Base-by-base conservation (phyloP, 2,888 invertebrate species). In the Cantharis nigra region DNA sequence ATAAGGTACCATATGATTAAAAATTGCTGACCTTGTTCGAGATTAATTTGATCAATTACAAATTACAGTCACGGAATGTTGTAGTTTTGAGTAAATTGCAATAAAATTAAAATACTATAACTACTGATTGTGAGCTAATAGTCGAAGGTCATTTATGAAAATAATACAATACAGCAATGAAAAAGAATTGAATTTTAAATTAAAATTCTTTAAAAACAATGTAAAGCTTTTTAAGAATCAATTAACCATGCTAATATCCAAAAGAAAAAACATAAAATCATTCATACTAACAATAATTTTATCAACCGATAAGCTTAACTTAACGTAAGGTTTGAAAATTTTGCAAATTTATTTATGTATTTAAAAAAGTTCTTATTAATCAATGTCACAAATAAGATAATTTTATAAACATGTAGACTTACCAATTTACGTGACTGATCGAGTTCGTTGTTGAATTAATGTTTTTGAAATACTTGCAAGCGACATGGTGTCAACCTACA, bases 351-450 rank as follows among this genome's bases (percentile, higher is more conserved):
- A 49, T 49, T 49, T 49, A 49, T 49, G 2, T 49, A 49, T 49
- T 49, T 49, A 49, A 49, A 49, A 13, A 49, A 49, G 33, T 33
- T 33, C 5, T n/a, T 5, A 33, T 13, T 4, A 33, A n/a, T 49
- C 49, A 7, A 2, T 7, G 49, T 49, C 49, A 49, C n/a, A n/a
- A 49, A 30, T 67, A 73, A 28, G 11, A 13, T 5, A 26, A 63
- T 28, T 71, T 28, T 49, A n/a, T 49, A 49, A 49, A n/a, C n/a
- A 49, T 7, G n/a, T n/a, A 11, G 65, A 86, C 86, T 86, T 82
- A 87, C 87, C 87, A 86, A 83, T 84, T 86, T 84, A 87, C 82
- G 85, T 86, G 80, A 82, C 85, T 80, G 84, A 85, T 84, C 84
- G 84, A 83, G 85, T n/a, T 49, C n/a, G 83, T 82, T 82, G 82